A percentile compares a stretch with the other conserved stretches of the same genome.
Evolutionary conservation across 1,140 invertebrate genomes (phyloP).

Genomic region (Adelges cooleyi): DNA sequence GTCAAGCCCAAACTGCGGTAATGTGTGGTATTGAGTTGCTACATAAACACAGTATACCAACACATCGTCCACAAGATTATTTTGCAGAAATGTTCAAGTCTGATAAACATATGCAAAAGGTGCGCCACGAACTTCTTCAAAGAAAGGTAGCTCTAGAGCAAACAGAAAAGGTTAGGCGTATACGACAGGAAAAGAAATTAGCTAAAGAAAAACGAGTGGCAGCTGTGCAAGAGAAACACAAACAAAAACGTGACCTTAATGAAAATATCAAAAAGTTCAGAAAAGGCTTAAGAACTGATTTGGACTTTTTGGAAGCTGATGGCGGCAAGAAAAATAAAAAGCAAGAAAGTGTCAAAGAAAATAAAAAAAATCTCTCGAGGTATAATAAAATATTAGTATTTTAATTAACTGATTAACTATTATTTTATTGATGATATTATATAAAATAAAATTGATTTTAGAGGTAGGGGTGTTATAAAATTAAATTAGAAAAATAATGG

Average conservation of each 20-base stretch:
- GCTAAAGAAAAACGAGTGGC: conserved; percentile 81
- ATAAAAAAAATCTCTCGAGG: conserved; percentile 30
- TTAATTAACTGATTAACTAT: not conserved
- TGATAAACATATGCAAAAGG: conserved; percentile 95
- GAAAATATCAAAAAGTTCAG: conserved; percentile 74
- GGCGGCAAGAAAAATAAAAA: conserved; percentile 36
- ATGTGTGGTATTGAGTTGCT: conserved; percentile 63
- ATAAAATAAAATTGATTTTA: too few relatives aligned
- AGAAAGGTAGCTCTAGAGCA: conserved; percentile 73
- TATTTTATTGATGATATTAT: too few relatives aligned
- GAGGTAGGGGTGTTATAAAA: too few relatives aligned
- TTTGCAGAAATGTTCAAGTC: conserved; percentile 99
- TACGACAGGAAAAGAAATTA: conserved; percentile 83
- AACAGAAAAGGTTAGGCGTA: conserved; percentile 76
- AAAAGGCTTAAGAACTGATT: conserved; percentile 64
- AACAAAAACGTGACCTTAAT: conserved; percentile 66
- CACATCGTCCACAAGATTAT: conserved; percentile 84
- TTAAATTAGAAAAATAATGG: too few relatives aligned
- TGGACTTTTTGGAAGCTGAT: conserved; percentile 63
- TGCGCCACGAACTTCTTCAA: conserved; percentile 68
- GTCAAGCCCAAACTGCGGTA: conserved; percentile 81
- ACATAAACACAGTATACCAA: conserved; percentile 60
- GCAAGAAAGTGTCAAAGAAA: conserved; percentile 21
- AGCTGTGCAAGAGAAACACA: conserved; percentile 61
- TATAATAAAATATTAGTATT: conserved; percentile 6